phyloP scores from a whole-genome alignment of 2,888 invertebrate genomes.

The Sepioteuthis lessoniana region DNA sequence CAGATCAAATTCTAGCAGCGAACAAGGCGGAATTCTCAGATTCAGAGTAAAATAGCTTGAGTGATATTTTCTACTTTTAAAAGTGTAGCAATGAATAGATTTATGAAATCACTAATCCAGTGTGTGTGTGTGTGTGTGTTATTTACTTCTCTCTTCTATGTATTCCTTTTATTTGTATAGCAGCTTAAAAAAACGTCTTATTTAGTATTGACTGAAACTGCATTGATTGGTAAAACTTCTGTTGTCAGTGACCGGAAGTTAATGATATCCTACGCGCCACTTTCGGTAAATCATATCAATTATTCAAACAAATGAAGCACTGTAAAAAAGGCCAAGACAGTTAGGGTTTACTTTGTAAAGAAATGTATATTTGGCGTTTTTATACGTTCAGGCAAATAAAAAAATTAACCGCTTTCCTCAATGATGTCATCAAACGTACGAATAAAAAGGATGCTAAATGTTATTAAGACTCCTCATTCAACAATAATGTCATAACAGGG shows the following conservation, averaged over 20 bases:
- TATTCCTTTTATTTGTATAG: background rate
- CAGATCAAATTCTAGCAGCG: background rate
- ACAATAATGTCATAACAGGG: too few relatives aligned
- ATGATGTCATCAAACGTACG: too few relatives aligned
- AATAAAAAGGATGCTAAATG: too few relatives aligned
- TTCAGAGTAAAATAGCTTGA: background rate
- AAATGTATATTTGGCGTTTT: background rate
- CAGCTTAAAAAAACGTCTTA: background rate
- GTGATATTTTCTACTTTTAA: background rate
- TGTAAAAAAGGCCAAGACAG: background rate
- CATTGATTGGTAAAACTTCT: background rate
- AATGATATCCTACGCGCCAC: background rate
- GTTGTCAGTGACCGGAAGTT: background rate
- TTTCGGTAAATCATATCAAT: background rate
- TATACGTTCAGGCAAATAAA: background rate
- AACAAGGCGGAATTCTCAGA: background rate
- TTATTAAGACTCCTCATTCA: too few relatives aligned
- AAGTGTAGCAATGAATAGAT: background rate
- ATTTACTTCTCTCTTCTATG: background rate
- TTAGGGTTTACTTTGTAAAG: background rate
- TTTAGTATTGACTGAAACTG: background rate
- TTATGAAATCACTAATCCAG: background rate
- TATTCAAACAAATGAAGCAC: background rate
- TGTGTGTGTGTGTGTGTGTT: background rate
- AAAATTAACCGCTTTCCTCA: background rate